Evolutionary conservation across 1,140 invertebrate genomes (phyloP).

Genomic region (Cotesia glomerata): DNA sequence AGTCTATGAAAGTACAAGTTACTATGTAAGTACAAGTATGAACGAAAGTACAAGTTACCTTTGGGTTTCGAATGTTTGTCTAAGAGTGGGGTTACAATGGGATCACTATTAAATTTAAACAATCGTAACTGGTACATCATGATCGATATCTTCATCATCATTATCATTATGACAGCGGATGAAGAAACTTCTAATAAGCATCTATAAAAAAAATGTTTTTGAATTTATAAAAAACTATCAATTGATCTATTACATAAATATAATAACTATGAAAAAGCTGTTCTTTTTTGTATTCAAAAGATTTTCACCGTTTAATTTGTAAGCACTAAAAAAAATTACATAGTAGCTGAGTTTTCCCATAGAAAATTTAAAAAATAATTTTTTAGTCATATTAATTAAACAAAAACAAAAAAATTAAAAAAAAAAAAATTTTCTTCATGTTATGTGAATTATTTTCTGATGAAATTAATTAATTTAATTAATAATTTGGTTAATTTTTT

Average conservation of each 20-base stretch:
- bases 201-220: background rate
- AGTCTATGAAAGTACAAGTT: background rate
- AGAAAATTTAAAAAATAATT: too few relatives aligned
- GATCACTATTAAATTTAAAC: background rate
- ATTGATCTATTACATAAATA: background rate
- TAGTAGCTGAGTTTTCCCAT: too few relatives aligned
- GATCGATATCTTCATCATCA: background rate
- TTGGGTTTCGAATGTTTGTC: background rate
- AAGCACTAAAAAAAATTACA: background rate
- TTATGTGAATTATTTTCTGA: too few relatives aligned
- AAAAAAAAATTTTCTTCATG: too few relatives aligned
- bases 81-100: constrained; percentile 1
- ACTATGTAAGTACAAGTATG: constrained; percentile 8
- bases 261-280: background rate
- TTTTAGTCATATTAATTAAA: too few relatives aligned
- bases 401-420: too few relatives aligned
- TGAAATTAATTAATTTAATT: too few relatives aligned
- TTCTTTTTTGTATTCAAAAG: too few relatives aligned
- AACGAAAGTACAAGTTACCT: constrained; percentile 18
- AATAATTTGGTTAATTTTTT: background rate
- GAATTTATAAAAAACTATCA: too few relatives aligned
- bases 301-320: too few relatives aligned
- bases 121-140: background rate
- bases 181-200: background rate
- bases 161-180: background rate